Percentiles rank a stretch among this genome's conserved stretches.
Conservation (phyloP, 2,113 vertebrate species). For the Bubo scandiacus region DNA sequence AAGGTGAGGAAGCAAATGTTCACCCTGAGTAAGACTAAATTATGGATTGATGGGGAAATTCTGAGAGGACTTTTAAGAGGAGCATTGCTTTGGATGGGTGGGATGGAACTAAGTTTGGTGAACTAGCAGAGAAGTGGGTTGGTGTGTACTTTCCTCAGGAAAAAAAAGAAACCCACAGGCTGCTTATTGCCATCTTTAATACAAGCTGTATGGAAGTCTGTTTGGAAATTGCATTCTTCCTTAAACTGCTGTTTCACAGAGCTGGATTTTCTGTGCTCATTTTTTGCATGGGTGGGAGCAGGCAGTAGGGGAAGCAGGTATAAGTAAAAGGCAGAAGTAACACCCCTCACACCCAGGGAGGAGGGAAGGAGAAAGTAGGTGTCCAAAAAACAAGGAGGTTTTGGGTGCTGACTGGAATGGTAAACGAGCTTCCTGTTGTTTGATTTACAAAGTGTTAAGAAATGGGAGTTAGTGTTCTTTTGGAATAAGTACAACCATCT, state of each 20-base stretch:
- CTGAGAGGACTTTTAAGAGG: background rate
- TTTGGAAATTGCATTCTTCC: background rate
- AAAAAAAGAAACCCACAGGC: background rate
- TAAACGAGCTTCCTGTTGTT: background rate
- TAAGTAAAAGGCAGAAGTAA: background rate
- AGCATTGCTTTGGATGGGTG: background rate
- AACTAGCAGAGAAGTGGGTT: background rate
- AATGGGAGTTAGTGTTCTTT: background rate
- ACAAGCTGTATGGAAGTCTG: background rate
- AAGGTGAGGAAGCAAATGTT: background rate
- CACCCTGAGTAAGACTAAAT: background rate
- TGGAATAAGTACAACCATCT: background rate
- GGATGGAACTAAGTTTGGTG: background rate
- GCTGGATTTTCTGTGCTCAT: fast-evolving
- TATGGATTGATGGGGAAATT: background rate
- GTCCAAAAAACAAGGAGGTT: background rate
- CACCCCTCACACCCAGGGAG: fast-evolving
- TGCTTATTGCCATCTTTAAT: background rate
- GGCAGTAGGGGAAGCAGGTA: background rate
- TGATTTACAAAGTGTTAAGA: background rate
- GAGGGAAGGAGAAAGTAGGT: background rate
- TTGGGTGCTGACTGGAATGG: background rate
- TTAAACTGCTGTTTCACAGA: background rate
- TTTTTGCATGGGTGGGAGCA: background rate
- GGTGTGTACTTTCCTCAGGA: background rate